phyloP scores from a whole-genome alignment of 2,797 vertebrate genomes.

The Naso thynnoides region DNA sequence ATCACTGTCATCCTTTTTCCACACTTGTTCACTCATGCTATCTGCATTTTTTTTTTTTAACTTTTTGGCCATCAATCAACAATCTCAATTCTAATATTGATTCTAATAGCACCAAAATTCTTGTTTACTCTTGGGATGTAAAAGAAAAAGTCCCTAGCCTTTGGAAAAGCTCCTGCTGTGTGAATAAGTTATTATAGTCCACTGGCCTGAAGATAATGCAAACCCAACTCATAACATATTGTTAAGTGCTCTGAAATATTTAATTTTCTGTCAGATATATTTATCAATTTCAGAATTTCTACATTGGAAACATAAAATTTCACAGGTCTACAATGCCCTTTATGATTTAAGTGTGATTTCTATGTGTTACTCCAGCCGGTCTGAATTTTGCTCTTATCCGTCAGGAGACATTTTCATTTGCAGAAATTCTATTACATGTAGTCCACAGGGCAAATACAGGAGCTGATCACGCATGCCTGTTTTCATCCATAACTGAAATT shows the following conservation, averaged over 20 bases:
- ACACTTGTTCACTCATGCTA: too few species aligned
- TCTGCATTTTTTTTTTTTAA: too few species aligned
- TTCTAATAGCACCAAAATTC: too few species aligned
- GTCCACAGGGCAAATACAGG: conserved; percentile 27
- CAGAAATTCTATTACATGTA: conserved; percentile 26
- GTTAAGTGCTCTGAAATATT: not conserved
- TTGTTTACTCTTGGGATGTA: too few species aligned
- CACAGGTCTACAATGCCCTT: conserved; percentile 24
- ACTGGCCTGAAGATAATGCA: not conserved
- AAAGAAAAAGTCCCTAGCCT: not conserved
- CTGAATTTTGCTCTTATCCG: conserved; percentile 34
- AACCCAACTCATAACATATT: not conserved
- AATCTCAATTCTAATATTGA: not conserved
- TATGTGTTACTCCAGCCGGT: conserved; percentile 1
- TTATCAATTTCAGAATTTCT: conserved; percentile 6
- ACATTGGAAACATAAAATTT: not conserved
- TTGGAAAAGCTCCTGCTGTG: not conserved
- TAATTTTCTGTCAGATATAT: not conserved
- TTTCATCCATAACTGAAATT: conserved; percentile 45
- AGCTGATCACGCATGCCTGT: conserved; percentile 15
- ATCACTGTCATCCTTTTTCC: too few species aligned
- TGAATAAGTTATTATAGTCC: not conserved
- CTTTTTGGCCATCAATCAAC: too few species aligned
- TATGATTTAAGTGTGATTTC: conserved; percentile 33
- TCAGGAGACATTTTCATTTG: conserved; percentile 27